Percentiles rank a stretch among this genome's conserved stretches.
These are phyloP conservation scores for Thaumatotibia leucotreta DNA, from an alignment of 1,140 invertebrate species.

Conservation along the genomic window DNA sequence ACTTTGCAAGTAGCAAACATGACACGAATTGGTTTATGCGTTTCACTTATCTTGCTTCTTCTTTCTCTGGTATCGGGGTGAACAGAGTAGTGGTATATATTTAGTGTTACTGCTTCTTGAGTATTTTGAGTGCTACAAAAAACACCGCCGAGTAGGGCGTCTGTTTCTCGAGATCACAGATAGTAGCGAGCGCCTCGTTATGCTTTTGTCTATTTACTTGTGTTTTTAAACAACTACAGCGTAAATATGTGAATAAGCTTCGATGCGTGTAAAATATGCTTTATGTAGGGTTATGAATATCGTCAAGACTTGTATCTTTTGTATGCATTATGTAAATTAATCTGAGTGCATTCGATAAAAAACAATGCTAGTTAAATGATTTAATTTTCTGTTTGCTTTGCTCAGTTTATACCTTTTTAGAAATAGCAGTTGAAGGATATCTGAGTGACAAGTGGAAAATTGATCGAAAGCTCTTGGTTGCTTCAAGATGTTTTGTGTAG, in stretches of 20 bases:
- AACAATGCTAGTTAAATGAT: neutral
- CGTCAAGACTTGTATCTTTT: neutral
- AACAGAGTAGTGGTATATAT: neutral
- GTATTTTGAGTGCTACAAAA: neutral
- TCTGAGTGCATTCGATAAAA: neutral
- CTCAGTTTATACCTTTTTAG: neutral
- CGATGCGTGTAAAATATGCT: neutral
- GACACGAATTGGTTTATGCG: neutral
- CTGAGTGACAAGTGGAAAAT: neutral
- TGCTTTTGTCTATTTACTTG: neutral
- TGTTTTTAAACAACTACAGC: neutral
- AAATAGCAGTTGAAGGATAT: conserved; percentile 3
- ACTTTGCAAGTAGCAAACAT: neutral
- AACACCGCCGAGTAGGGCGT: neutral
- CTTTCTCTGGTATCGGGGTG: neutral
- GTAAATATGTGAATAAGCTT: conserved; percentile 8
- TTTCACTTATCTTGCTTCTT: neutral
- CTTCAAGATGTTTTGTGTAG: neutral
- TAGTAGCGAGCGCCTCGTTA: neutral
- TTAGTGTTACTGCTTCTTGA: neutral
- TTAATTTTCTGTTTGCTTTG: neutral
- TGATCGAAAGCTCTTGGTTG: neutral
- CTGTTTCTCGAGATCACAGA: neutral
- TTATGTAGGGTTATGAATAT: neutral
- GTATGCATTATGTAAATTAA: neutral